Conservation (phyloP, 1,140 invertebrate species). For the Bombyx mandarina region DNA sequence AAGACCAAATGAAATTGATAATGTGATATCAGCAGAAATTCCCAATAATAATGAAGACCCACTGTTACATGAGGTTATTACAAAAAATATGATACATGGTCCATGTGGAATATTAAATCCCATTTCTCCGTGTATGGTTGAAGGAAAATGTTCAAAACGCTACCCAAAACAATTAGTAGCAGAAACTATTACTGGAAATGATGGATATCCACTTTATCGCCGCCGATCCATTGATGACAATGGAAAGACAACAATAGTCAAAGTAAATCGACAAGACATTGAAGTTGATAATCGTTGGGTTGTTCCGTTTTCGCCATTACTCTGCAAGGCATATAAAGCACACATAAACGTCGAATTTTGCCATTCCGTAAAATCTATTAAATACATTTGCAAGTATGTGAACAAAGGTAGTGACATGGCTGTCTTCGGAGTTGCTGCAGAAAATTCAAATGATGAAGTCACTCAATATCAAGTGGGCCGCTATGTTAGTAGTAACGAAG, state of each 20-base stretch:
- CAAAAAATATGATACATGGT: background rate
- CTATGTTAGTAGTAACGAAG: constrained; percentile 3
- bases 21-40: constrained; percentile 7
- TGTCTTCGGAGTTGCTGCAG: background rate
- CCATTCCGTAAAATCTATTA: background rate
- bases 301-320: background rate
- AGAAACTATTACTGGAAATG: background rate
- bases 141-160: background rate
- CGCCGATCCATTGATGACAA: background rate
- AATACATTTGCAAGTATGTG: constrained; percentile 2
- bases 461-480: constrained; percentile 1
- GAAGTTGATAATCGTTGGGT: background rate
- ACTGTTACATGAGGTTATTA: background rate
- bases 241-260: background rate
- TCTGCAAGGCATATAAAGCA: background rate
- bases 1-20: constrained; percentile 50
- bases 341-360: background rate
- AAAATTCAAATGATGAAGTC: constrained; percentile 4
- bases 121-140: constrained; percentile 1
- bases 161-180: background rate
- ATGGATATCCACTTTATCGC: constrained; percentile 3
- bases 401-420: constrained; percentile 4
- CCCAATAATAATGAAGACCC: background rate
- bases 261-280: background rate
- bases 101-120: background rate